Conservation (phyloP, 2,888 invertebrate species). For the Standfussiana lucernea region DNA sequence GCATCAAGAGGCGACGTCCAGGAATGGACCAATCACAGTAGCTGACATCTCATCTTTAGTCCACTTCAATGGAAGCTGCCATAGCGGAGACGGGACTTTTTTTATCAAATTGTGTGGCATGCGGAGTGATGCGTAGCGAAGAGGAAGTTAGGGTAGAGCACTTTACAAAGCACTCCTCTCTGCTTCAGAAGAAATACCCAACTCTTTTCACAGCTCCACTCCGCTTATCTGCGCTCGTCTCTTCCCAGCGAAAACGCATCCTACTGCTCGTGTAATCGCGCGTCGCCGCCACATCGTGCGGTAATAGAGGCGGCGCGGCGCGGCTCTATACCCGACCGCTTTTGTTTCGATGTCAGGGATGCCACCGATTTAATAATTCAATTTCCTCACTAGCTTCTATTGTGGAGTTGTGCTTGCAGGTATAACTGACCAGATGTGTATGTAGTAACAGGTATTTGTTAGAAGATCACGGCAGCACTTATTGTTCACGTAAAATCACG, state of each 20-base stretch:
- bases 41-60: background rate
- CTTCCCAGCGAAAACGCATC: background rate
- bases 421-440: background rate
- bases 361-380: slow-evolving; percentile 22
- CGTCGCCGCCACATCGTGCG: background rate
- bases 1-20: background rate
- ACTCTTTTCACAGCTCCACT: background rate
- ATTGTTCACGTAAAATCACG: background rate
- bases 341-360: slow-evolving; percentile 34
- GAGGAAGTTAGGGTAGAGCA: background rate
- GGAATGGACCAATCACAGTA: background rate
- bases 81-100: background rate
- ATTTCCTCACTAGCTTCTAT: slow-evolving; percentile 8
- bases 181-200: background rate
- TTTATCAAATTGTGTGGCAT: background rate
- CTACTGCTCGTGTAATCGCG: background rate
- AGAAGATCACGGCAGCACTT: background rate
- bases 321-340: background rate
- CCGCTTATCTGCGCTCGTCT: background rate
- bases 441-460: background rate
- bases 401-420: background rate
- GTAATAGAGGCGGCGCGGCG: background rate
- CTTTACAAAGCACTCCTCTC: background rate
- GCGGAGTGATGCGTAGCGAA: background rate
- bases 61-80: background rate